Percentiles rank a stretch among this genome's conserved stretches.
phyloP scores from a whole-genome alignment of 2,113 vertebrate genomes.

The Siphamia tubifer region DNA sequence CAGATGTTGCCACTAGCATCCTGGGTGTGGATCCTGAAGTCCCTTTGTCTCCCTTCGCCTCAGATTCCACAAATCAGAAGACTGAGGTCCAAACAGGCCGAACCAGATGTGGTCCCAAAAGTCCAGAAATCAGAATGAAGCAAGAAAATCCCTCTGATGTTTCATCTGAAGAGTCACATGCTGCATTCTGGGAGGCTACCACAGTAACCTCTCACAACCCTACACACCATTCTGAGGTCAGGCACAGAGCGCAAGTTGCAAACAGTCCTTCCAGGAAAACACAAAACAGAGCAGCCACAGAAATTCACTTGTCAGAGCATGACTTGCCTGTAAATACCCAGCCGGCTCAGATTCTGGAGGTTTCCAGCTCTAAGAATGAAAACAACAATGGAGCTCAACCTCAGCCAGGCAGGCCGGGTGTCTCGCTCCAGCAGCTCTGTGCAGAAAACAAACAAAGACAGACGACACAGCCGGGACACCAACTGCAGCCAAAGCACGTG shows the following conservation, averaged over 20 bases:
- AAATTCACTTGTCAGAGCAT: slow-evolving; percentile 27
- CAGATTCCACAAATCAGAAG: slow-evolving; percentile 16
- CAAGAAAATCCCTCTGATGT: slow-evolving; percentile 21
- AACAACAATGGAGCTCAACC: slow-evolving; percentile 36
- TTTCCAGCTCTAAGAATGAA: slow-evolving; percentile 25
- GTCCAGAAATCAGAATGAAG: slow-evolving; percentile 25
- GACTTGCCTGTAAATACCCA: slow-evolving; percentile 29
- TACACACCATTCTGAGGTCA: slow-evolving; percentile 32
- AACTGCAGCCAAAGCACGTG: slow-evolving; percentile 25
- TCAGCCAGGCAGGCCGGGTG: slow-evolving; percentile 25
- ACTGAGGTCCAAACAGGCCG: slow-evolving; percentile 9
- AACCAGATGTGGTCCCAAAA: slow-evolving; percentile 19
- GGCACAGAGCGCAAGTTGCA: slow-evolving; percentile 38
- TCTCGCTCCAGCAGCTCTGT: slow-evolving; percentile 59
- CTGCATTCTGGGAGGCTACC: slow-evolving; percentile 14
- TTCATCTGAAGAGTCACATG: slow-evolving; percentile 34
- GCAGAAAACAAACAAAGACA: slow-evolving; percentile 43
- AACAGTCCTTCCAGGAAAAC: slow-evolving; percentile 45
- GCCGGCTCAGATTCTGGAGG: slow-evolving; percentile 18
- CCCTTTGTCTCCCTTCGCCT: not conserved
- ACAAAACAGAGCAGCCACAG: slow-evolving; percentile 41
- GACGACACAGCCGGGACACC: slow-evolving; percentile 8
- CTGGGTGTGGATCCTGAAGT: slow-evolving; percentile 11
- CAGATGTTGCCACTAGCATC: slow-evolving; percentile 5
- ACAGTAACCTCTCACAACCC: slow-evolving; percentile 17